Evolutionary conservation across 2,797 vertebrate species (phyloP).

Genomic region (Cirrhinus molitorella): DNA sequence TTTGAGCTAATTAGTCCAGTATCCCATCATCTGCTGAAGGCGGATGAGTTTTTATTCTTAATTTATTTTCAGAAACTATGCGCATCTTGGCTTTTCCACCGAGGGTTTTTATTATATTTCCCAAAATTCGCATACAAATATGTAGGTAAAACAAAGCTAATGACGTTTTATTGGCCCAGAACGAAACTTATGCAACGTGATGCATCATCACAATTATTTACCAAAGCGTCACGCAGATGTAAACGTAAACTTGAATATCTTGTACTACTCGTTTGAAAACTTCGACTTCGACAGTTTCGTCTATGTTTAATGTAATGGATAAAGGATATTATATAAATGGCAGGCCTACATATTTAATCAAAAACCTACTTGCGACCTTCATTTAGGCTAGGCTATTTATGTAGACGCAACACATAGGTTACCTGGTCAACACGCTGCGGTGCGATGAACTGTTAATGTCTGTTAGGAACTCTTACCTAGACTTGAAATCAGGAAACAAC

Average conservation of each 20-base stretch:
- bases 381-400: neutral
- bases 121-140: neutral
- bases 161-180: neutral
- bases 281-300: neutral
- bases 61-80: too few species aligned
- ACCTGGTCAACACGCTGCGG: neutral
- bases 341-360: neutral
- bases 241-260: neutral
- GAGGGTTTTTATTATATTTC: too few species aligned
- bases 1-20: neutral
- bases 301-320: neutral
- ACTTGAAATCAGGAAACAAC: neutral
- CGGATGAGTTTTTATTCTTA: neutral
- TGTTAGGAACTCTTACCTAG: neutral
- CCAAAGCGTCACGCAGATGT: neutral
- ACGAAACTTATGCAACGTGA: neutral
- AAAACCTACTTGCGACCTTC: neutral
- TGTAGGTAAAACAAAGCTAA: neutral
- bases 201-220: neutral
- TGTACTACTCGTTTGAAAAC: neutral
- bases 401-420: neutral
- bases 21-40: neutral
- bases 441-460: neutral
- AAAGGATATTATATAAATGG: neutral
- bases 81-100: too few species aligned